Evolutionary conservation across 2,797 vertebrate genomes (phyloP).

Genomic region (Gephyroberyx darwinii): DNA sequence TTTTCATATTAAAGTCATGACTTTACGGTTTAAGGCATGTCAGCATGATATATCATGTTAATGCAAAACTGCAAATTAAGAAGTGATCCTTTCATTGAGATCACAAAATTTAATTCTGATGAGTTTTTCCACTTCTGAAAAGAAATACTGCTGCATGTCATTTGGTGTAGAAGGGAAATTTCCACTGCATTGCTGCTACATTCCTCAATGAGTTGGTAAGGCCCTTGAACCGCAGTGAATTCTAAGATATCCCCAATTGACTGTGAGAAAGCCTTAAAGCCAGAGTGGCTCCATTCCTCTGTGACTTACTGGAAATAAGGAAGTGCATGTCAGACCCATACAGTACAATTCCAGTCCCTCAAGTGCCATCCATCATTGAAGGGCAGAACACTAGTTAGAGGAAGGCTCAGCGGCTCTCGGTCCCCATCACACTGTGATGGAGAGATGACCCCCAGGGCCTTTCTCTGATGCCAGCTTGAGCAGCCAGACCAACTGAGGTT

Average conservation of each 20-base stretch:
- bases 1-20: too few species aligned
- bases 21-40: slow-evolving; percentile 40
- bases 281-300: slow-evolving; percentile 67
- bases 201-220: slow-evolving; percentile 48
- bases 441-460: slow-evolving; percentile 77
- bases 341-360: slow-evolving; percentile 80
- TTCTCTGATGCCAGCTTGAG: slow-evolving; percentile 68
- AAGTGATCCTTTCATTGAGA: slow-evolving; percentile 60
- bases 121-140: slow-evolving; percentile 37
- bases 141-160: slow-evolving; percentile 17
- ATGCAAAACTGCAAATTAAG: slow-evolving; percentile 67
- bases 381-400: slow-evolving; percentile 83
- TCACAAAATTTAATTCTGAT: too few species aligned
- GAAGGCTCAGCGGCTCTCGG: slow-evolving; percentile 74
- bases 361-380: slow-evolving; percentile 84
- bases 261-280: slow-evolving; percentile 69
- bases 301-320: slow-evolving; percentile 79
- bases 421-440: slow-evolving; percentile 73
- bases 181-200: slow-evolving; percentile 28
- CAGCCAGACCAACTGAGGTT: slow-evolving; percentile 74
- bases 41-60: slow-evolving; percentile 57
- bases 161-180: slow-evolving; percentile 23
- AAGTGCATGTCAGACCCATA: slow-evolving; percentile 81
- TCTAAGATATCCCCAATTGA: slow-evolving; percentile 63
- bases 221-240: slow-evolving; percentile 62